Evolutionary conservation across 2,113 vertebrate species (phyloP).

Genomic region (Bettongia penicillata): DNA sequence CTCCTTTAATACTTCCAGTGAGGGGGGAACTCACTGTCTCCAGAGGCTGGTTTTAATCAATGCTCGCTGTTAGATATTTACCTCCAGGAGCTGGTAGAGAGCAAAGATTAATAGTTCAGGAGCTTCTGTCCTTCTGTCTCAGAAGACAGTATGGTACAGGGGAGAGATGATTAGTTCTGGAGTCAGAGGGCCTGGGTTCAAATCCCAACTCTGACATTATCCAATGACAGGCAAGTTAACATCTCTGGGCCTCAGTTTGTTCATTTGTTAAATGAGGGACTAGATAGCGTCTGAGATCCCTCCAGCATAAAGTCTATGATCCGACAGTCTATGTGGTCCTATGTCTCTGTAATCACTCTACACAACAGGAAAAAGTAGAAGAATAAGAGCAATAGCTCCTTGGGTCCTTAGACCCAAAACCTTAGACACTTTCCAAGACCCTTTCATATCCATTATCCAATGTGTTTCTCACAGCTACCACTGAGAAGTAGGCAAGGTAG

Average conservation of each 20-base stretch:
- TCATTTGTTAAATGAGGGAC: not conserved
- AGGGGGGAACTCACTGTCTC: not conserved
- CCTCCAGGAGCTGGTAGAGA: not conserved
- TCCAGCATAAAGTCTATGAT: not conserved
- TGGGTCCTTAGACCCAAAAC: not conserved
- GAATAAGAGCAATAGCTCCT: not conserved
- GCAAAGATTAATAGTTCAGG: not conserved
- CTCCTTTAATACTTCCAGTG: not conserved
- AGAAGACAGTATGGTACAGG: not conserved
- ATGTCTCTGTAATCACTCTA: not conserved
- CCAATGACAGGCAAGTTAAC: not conserved
- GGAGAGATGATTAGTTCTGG: not conserved
- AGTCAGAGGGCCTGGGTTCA: not conserved
- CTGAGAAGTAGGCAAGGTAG: not conserved
- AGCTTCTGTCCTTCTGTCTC: not conserved
- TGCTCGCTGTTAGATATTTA: not conserved
- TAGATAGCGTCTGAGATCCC: not conserved
- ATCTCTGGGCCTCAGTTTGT: not conserved
- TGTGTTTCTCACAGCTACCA: not conserved
- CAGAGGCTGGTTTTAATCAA: not conserved
- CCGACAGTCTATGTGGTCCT: not conserved
- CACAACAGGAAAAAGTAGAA: not conserved
- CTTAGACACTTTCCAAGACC: not conserved
- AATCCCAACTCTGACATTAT: not conserved
- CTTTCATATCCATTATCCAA: not conserved